Base-by-base conservation (phyloP, 2,113 vertebrate species). In the Phylloscopus whistleri region DNA sequence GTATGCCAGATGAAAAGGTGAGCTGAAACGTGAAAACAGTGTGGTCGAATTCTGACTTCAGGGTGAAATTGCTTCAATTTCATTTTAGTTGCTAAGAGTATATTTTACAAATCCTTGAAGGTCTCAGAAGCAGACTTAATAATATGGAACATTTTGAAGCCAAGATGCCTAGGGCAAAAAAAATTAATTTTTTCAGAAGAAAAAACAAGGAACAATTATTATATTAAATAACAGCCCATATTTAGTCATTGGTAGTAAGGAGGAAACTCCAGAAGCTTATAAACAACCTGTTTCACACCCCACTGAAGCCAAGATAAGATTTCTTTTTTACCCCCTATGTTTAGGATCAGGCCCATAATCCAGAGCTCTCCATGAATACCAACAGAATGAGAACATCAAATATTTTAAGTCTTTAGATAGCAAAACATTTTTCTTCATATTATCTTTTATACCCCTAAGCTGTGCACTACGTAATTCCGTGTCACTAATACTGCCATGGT, bases 241-340 rank as follows among this genome's bases (percentile, higher is more conserved):
- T 60, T 67, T 56, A 73, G 11, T 44, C 64, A 37, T 23, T 24
- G 24, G 33, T 4, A 10, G 11, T 7, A 79, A 74, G 16, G 3
- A 67, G 21, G 16, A 80, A 67, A 73, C 3, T 33, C 17, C 23
- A 39, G 16, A 43, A 80, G 7, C 5, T 77, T 52, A 18, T 13
- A 49, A 2, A 69, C 9, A 6, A 35, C 7, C 17, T 51, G 27
- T 59, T 74, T 83, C 31, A 88, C 28, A 86, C 1, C 7, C 26
- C 22, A 52, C 18, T 39, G 10, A 76, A 87, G 24, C 21, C 1
- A 3, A 44, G 16, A 37, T 21, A 63, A 76, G 43, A 37, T 1
- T 31, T 33, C 1, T 7, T 59, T 67, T 81, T 59, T 37, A 59
- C 14, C 7, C 9, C 0, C 0, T 28, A 1, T 24, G 4, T 59